Conservation (phyloP, 2,888 invertebrate species). For the Chrysina gloriosa region DNA sequence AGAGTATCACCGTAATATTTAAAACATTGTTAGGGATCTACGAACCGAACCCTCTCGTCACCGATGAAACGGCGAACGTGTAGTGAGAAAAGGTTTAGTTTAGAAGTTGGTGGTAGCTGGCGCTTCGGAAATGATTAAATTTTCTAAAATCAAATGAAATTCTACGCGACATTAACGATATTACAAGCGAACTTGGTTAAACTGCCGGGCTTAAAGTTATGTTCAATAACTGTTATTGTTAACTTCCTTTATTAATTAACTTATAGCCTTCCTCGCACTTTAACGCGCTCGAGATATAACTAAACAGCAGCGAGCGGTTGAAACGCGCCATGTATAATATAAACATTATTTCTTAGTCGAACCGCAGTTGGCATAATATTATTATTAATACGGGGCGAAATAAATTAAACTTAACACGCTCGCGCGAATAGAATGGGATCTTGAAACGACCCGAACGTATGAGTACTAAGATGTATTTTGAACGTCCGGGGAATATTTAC, state of each 20-base stretch:
- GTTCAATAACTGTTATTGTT: slow-evolving; percentile 45
- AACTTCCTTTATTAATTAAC: slow-evolving; percentile 43
- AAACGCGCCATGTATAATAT: neutral
- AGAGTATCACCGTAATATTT: neutral
- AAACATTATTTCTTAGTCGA: slow-evolving; percentile 27
- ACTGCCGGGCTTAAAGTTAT: slow-evolving; percentile 47
- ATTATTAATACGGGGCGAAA: slow-evolving; percentile 10
- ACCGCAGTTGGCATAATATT: slow-evolving; percentile 28
- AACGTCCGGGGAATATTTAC: no score
- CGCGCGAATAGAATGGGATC: neutral
- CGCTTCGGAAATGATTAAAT: slow-evolving; percentile 46
- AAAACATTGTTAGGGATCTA: neutral
- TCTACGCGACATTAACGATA: slow-evolving; percentile 47
- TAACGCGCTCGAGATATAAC: neutral
- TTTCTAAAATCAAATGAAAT: slow-evolving; percentile 48
- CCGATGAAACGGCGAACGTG: neutral
- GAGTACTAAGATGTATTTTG: no score
- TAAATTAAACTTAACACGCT: slow-evolving; percentile 5
- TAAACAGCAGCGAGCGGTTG: neutral
- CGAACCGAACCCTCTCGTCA: neutral
- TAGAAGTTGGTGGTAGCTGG: slow-evolving; percentile 20
- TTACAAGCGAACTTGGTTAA: slow-evolving; percentile 46
- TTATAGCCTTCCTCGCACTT: slow-evolving; percentile 19
- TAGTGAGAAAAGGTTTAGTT: neutral
- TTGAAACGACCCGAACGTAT: neutral